phyloP scores from a whole-genome alignment of 2,888 invertebrate species.

The Nemotelus pantherinus region DNA sequence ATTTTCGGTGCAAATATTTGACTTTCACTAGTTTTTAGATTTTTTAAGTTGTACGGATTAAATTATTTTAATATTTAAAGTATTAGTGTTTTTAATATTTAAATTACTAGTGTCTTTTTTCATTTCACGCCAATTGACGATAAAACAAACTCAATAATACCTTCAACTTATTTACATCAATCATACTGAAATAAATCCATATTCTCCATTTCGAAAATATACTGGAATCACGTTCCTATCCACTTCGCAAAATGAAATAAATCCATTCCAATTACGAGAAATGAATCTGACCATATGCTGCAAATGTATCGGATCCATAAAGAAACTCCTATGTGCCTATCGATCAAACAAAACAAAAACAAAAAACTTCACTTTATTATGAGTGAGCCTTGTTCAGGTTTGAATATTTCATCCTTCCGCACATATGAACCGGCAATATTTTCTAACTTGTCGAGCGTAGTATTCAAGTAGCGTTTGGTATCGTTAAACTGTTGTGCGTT shows the following conservation, averaged over 20 bases:
- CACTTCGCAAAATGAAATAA: constrained; percentile 1
- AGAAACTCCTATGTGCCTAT: constrained; percentile 17
- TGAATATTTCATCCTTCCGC: constrained; percentile 10
- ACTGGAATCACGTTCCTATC: neutral
- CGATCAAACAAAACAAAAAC: constrained; percentile 28
- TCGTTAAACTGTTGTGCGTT: neutral
- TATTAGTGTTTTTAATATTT: too few species aligned
- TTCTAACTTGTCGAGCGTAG: neutral
- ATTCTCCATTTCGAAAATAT: too few species aligned
- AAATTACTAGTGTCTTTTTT: too few species aligned
- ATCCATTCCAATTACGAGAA: constrained; percentile 15
- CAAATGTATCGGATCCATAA: constrained; percentile 20
- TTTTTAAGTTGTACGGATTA: too few species aligned
- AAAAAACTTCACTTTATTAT: constrained; percentile 18
- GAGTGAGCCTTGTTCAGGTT: constrained; percentile 3
- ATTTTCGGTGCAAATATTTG: too few species aligned
- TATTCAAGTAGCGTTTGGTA: neutral
- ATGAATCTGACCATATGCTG: constrained; percentile 23
- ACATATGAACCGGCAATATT: neutral
- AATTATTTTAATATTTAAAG: too few species aligned
- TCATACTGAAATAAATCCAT: too few species aligned
- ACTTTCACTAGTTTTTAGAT: too few species aligned
- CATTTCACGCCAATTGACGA: too few species aligned
- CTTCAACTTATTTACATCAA: too few species aligned
- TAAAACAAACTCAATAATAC: too few species aligned